phyloP scores from a whole-genome alignment of 2,113 vertebrate genomes.

The Thamnaconus septentrionalis region DNA sequence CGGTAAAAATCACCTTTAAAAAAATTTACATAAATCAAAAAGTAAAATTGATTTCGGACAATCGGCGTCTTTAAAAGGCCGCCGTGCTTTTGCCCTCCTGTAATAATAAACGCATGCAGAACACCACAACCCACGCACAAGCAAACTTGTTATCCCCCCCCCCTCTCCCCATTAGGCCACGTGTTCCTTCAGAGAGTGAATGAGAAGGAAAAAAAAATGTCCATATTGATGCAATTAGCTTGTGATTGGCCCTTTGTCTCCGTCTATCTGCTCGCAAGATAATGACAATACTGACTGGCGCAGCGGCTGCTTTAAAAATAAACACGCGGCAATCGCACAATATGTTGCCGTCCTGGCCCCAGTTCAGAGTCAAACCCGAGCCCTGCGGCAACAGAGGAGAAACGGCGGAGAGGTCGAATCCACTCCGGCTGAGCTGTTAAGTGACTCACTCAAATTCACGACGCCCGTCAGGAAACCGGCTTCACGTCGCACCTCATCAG shows the following conservation, averaged over 20 bases:
- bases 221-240: conserved; percentile 58
- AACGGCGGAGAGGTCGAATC: conserved; percentile 47
- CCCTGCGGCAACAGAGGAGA: conserved; percentile 60
- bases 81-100: neutral
- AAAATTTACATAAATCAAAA: too few relatives aligned
- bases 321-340: conserved; percentile 66
- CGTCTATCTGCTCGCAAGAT: conserved; percentile 45
- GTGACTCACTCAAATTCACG: conserved; percentile 18
- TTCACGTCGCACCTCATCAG: neutral
- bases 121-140: conserved; percentile 34
- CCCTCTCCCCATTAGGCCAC: neutral
- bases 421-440: conserved; percentile 37
- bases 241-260: conserved; percentile 62
- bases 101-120: conserved; percentile 8
- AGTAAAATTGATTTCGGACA: too few relatives aligned
- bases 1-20: conserved; percentile 5
- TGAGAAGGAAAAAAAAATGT: conserved; percentile 9
- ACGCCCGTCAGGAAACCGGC: conserved; percentile 7
- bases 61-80: too few relatives aligned
- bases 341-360: conserved; percentile 56
- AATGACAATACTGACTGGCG: conserved; percentile 51
- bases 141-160: conserved; percentile 22
- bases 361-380: conserved; percentile 61
- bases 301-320: conserved; percentile 72
- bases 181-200: conserved; percentile 38